Evolutionary conservation across 2,888 invertebrate species (phyloP), one percentile per base, ranked within the genome.

Genomic region (Agriotes lineatus): DNA sequence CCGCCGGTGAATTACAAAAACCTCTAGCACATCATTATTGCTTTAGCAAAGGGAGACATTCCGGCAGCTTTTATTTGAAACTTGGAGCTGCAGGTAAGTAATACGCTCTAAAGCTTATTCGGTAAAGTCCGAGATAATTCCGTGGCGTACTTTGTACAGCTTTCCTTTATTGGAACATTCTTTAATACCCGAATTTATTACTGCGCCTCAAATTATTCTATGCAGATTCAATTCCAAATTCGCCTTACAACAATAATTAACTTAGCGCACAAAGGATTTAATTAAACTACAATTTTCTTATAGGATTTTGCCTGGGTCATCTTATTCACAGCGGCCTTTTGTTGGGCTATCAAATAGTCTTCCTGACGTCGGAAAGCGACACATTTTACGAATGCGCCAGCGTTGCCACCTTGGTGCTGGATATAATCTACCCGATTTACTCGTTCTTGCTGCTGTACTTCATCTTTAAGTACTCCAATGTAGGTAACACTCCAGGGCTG

Each of bases 391-490:
- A 87, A 60, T 94, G 93, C 81, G 87, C 90, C 54, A 88, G 88
- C 67, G 80, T 88, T 22, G 79, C 87, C 0, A 88, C 88, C 74
- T 85, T 92, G 1, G 83, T 89, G 2, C 84, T 91, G 30, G 92
- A 93, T 72, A 82, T 93, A n/a, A 80, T 92, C 58, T 90, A 91
- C 76, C 91, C 93, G 0, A 78, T 89, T 16, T 94, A 93, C 82
- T 92, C 93, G 35, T 91, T 94, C 81, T 82, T 91, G 48, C 90
- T 93, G 76, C 86, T 94, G 1, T 94, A 91, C 82, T 93, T 94
- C 80, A 90, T 93, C 72, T 94, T 93, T 81, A 93, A 94, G 81
- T 94, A 93, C 82, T 92, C 93, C 2, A 94, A 93, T 82, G 93
- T 94, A 82, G 90, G 82, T 79, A 57, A 48, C 45, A 10, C 20